A percentile compares a stretch with the other conserved stretches of the same genome.
Evolutionary conservation across 2,113 vertebrate genomes (phyloP).

Genomic region (Dryoscopus gambensis): DNA sequence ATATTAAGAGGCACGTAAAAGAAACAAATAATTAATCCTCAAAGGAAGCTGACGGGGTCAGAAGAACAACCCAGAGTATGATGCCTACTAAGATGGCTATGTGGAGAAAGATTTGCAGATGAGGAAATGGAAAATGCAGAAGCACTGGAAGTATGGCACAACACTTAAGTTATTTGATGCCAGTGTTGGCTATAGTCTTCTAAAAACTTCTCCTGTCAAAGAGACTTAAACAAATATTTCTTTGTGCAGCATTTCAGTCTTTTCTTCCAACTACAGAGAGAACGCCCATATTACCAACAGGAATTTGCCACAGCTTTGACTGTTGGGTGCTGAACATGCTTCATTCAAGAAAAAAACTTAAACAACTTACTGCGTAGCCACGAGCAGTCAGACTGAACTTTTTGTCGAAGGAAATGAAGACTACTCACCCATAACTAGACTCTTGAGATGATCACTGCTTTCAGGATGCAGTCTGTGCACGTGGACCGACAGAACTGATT

Average conservation of each 20-base stretch:
- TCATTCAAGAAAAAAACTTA: not conserved
- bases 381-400: not conserved
- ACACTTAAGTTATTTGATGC: not conserved
- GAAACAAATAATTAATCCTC: not conserved
- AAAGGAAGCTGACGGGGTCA: not conserved
- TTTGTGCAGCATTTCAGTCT: not conserved
- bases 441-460: not conserved
- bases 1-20: not conserved
- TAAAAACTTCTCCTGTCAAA: not conserved
- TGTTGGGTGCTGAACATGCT: not conserved
- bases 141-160: not conserved
- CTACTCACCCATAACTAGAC: conserved; percentile 13
- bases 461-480: not conserved
- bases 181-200: not conserved
- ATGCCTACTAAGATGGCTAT: not conserved
- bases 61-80: not conserved
- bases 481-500: not conserved
- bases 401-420: not conserved
- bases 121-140: not conserved
- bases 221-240: not conserved
- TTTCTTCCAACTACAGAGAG: not conserved
- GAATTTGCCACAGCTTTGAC: not conserved
- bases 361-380: not conserved
- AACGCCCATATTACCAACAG: not conserved
- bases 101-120: not conserved